Base-by-base conservation (phyloP, 2,113 vertebrate genomes). In the Elephantulus edwardii region DNA sequence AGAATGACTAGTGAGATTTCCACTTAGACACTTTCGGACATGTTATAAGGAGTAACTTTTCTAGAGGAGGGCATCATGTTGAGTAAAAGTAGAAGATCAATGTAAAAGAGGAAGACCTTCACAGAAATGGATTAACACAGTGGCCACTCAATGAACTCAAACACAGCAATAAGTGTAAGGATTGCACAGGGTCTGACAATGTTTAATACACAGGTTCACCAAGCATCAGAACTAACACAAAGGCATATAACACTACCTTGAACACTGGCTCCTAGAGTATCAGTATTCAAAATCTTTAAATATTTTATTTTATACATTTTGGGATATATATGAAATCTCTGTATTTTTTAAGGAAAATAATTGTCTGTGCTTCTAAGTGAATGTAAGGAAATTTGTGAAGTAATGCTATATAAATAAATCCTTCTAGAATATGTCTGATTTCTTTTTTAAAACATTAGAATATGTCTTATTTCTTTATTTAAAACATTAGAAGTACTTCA, bases 241-340 rank as follows among this genome's bases (percentile, higher is more conserved):
- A 52, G 10, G 9, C n/a, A 83, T 17, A 30, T 30, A 62, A 42
- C 22, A 75, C 38, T n/a, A 13, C 70, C 70, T 76, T 68, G 13
- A 58, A 35, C 28, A 40, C 17, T 75, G 64, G 11, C 9, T 82
- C 30, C 50, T 40, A 52, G 1, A 76, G 17, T 20, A 58, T 68
- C n/a, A 5, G 9, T 46, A 68, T 70, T 85, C 86, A 46, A 78
- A 38, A 28, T 86, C 35, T 30, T 6, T n/a, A 17, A n/a, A 16
- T 13, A 44, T 3, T 77, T 60, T 8, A 79, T 24, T 70, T 9
- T 54, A 94, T 86, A 75, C 66, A 71, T 80, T 70, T 77, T 74
- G 17, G 19, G 84, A 84, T 89, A 86, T 6, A 70, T 86, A 71
- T 19, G 44, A 71, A 86, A 90, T 66, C 46, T 72, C 72, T 83